Percentiles rank a stretch among this genome's conserved stretches.
Conservation (phyloP, 2,888 invertebrate species). For the Ernsta delagoae region DNA sequence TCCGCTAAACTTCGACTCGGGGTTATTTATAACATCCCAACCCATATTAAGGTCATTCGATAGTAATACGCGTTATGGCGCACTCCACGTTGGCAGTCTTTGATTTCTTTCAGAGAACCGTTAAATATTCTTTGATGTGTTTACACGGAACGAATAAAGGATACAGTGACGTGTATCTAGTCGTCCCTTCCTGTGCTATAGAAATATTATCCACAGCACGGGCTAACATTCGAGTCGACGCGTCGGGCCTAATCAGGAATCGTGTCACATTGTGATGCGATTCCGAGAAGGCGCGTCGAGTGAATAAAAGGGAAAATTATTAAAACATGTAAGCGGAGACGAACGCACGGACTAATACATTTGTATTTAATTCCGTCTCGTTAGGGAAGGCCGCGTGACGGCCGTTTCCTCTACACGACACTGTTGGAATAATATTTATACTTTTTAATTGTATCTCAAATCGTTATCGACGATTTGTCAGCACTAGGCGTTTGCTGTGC, state of each 20-base stretch:
- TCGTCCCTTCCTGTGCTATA: conserved; percentile 44
- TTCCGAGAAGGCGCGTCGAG: conserved; percentile 67
- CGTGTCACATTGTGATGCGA: conserved; percentile 58
- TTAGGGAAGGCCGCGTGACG: conserved; percentile 68
- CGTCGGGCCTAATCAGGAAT: conserved; percentile 70
- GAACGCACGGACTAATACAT: conserved; percentile 58
- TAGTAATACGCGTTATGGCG: conserved; percentile 60
- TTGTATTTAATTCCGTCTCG: conserved; percentile 79
- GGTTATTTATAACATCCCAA: conserved; percentile 63
- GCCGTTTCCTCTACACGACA: conserved; percentile 71
- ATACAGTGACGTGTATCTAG: conserved; percentile 47
- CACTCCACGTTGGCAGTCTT: conserved; percentile 53
- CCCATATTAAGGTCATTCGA: conserved; percentile 55
- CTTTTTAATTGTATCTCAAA: conserved; percentile 37
- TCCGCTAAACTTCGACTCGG: conserved; percentile 65
- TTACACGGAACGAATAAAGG: conserved; percentile 52
- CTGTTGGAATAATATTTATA: conserved; percentile 60
- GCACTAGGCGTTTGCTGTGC: conserved; percentile 20
- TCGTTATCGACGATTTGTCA: conserved; percentile 38
- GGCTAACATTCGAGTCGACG: conserved; percentile 51
- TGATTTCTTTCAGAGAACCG: conserved; percentile 59
- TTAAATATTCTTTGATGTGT: conserved; percentile 64
- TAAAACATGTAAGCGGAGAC: conserved; percentile 66
- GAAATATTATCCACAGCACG: conserved; percentile 38
- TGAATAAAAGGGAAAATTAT: conserved; percentile 73